phyloP scores from a whole-genome alignment of 2,113 vertebrate species.

The Astatoreochromis straeleni region DNA sequence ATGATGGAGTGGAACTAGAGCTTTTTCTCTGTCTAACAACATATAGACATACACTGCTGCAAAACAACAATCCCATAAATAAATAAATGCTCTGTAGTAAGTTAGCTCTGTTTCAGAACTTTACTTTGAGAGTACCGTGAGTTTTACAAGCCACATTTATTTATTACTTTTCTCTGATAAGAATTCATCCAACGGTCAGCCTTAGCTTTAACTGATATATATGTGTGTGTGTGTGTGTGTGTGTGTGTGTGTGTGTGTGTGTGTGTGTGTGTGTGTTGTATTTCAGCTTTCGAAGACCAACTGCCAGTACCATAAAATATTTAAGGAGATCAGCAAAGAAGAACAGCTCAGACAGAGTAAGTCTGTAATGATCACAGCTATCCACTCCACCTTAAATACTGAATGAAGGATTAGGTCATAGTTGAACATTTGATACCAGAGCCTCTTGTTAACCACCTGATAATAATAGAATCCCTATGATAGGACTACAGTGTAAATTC shows the following conservation, averaged over 20 bases:
- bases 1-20: not conserved
- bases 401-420: not conserved
- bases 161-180: not conserved
- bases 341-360: constrained; percentile 90
- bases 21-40: not conserved
- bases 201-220: not conserved
- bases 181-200: not conserved
- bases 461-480: not conserved
- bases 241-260: not conserved
- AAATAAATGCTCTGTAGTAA: not conserved
- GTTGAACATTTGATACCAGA: not conserved
- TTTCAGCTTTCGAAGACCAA: constrained; percentile 86
- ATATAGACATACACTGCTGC: accelerated
- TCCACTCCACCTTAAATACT: constrained; percentile 13
- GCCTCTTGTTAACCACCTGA: not conserved
- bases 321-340: constrained; percentile 85
- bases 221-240: not conserved
- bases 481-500: not conserved
- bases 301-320: constrained; percentile 92
- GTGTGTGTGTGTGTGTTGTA: not conserved
- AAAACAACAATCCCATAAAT: not conserved
- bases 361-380: constrained; percentile 40
- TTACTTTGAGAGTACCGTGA: accelerated
- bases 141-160: not conserved
- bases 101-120: not conserved